phyloP scores from a whole-genome alignment of 2,113 vertebrate species.

The Sinocyclocheilus anshuiensis region DNA sequence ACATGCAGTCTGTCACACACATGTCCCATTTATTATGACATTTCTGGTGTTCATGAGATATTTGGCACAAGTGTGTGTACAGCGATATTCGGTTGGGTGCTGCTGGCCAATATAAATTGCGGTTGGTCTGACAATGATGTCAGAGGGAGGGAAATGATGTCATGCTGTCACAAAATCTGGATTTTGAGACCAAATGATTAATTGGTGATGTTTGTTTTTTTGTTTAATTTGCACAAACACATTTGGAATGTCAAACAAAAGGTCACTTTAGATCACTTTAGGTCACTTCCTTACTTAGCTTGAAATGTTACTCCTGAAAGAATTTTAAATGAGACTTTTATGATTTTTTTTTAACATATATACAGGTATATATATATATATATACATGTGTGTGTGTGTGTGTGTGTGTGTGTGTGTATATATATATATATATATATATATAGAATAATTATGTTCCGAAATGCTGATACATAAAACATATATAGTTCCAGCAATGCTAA shows the following conservation, averaged over 20 bases:
- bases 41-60: constrained; percentile 62
- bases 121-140: constrained; percentile 62
- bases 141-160: constrained; percentile 57
- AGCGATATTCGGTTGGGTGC: constrained; percentile 65
- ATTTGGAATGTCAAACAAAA: background rate
- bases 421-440: no score
- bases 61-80: constrained; percentile 64
- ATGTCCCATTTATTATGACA: constrained; percentile 65
- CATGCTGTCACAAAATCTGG: constrained; percentile 38
- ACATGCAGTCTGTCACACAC: constrained; percentile 50
- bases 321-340: background rate
- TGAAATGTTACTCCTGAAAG: background rate
- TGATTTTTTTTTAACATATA: no score
- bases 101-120: constrained; percentile 57
- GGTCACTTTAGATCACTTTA: background rate
- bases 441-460: no score
- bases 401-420: no score
- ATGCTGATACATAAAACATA: no score
- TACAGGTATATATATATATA: no score
- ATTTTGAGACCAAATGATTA: background rate
- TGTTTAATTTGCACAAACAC: background rate
- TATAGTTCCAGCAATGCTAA: no score
- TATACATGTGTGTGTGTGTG: no score
- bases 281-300: no score
- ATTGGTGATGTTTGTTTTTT: constrained; percentile 5